These are phyloP conservation scores for Tridacna gigas DNA, from an alignment of 2,888 invertebrate species.

Conservation along the genomic window DNA sequence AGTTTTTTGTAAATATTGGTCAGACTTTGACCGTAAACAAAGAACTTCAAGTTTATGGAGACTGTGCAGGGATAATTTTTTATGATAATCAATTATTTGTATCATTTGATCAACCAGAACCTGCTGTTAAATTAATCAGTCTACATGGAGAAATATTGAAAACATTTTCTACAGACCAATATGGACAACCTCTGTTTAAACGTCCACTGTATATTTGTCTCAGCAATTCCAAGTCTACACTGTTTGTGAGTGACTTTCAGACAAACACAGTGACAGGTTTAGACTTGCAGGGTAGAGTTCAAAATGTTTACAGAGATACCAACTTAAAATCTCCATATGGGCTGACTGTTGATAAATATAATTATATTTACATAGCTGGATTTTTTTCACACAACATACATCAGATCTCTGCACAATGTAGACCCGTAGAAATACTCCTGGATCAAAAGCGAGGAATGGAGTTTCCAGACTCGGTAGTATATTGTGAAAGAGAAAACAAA, in stretches of 20 bases:
- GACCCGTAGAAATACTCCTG: neutral
- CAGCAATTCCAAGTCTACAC: neutral
- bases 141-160: neutral
- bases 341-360: neutral
- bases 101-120: neutral
- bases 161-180: neutral
- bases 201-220: neutral
- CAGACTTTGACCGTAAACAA: neutral
- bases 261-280: neutral
- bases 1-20: neutral
- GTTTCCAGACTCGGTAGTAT: neutral
- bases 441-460: neutral
- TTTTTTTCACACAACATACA: slow-evolving; percentile 8
- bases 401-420: neutral
- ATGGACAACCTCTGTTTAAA: neutral
- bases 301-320: neutral
- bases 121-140: neutral
- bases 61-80: neutral
- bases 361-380: neutral
- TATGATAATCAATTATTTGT: neutral
- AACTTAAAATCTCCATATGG: neutral
- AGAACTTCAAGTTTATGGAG: neutral
- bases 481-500: neutral
- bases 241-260: neutral
- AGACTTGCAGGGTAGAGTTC: neutral